Conservation (phyloP, 2,797 vertebrate species). For the Petrocephalus sullivani region DNA sequence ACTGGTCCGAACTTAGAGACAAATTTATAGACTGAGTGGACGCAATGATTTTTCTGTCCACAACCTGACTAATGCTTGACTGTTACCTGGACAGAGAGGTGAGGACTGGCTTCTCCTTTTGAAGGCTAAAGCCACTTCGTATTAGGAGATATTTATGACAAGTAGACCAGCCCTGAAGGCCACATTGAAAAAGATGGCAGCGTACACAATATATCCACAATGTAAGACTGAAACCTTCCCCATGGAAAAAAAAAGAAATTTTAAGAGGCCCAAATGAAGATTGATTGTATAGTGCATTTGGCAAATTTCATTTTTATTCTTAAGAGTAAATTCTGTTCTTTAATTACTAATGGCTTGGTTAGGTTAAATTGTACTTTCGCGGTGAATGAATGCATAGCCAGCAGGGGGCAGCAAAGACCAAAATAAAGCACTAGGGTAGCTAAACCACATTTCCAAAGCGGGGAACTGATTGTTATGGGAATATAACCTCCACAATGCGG, state of each 20-base stretch:
- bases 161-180: neutral
- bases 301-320: neutral
- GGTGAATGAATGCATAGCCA: neutral
- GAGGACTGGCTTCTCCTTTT: neutral
- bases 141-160: neutral
- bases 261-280: neutral
- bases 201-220: neutral
- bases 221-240: neutral
- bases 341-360: neutral
- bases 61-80: neutral
- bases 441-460: neutral
- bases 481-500: neutral
- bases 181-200: neutral
- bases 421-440: neutral
- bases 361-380: neutral
- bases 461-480: neutral
- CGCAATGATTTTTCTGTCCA: neutral
- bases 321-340: neutral
- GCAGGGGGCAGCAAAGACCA: slow-evolving; percentile 18
- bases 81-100: neutral
- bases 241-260: neutral
- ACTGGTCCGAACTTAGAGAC: neutral
- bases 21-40: neutral
- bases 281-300: neutral
- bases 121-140: neutral